phyloP scores from a whole-genome alignment of 2,888 invertebrate genomes.

The Phania funesta region DNA sequence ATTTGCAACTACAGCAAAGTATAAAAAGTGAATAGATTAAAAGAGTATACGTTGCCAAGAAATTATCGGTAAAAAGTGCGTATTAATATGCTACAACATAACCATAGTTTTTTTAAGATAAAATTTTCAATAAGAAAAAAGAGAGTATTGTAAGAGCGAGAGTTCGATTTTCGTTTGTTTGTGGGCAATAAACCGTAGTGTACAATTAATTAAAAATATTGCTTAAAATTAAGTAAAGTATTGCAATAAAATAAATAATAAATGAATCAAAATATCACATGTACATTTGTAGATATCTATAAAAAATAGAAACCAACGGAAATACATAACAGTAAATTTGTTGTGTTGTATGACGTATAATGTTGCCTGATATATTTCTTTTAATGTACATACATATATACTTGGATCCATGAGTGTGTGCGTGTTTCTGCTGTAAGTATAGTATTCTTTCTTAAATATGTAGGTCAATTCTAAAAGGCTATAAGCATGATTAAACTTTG shows the following conservation, averaged over 20 bases:
- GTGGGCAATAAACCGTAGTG: constrained; percentile 2
- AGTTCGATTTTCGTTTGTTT: constrained; percentile 11
- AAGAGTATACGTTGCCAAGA: neutral
- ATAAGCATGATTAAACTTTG: neutral
- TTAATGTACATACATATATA: neutral
- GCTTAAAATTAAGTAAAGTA: neutral
- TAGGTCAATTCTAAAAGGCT: constrained; percentile 56
- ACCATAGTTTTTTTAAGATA: constrained; percentile 47
- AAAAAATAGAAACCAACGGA: constrained; percentile 20
- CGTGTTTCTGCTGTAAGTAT: constrained; percentile 40
- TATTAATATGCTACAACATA: constrained; percentile 48
- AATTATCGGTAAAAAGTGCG: neutral
- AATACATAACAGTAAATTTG: constrained; percentile 57
- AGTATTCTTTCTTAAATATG: constrained; percentile 36
- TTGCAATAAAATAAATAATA: neutral
- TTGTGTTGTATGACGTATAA: constrained; percentile 39
- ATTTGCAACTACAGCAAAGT: neutral
- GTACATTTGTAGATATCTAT: neutral
- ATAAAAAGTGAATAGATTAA: neutral
- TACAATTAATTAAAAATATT: constrained; percentile 19
- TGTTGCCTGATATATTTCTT: constrained; percentile 34
- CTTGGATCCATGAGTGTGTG: neutral
- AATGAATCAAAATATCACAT: neutral
- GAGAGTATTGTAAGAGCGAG: neutral
- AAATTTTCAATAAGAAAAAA: neutral